These are phyloP conservation scores for Tauraco hartlaubi DNA, from an alignment of 2,797 vertebrate genomes.

Conservation along the genomic window DNA sequence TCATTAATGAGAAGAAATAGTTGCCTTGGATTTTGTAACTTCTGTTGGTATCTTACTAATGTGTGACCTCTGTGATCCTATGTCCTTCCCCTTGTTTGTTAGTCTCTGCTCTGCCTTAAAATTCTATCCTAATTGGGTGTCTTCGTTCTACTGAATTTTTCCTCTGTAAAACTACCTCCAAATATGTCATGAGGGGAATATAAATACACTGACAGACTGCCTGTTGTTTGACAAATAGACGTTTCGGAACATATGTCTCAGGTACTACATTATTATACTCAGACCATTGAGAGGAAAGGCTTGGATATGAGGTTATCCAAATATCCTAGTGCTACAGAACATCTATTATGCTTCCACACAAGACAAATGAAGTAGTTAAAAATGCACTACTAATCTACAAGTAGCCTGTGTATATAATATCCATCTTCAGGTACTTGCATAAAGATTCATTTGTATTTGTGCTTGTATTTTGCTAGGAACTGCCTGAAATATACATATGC, in stretches of 20 bases:
- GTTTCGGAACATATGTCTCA: neutral
- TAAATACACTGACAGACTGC: neutral
- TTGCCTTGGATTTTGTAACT: neutral
- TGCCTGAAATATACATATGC: neutral
- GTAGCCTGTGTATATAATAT: neutral
- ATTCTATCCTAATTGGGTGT: neutral
- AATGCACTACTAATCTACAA: neutral
- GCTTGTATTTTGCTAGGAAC: neutral
- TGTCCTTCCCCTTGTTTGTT: neutral
- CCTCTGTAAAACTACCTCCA: neutral
- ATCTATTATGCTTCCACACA: neutral
- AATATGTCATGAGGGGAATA: neutral
- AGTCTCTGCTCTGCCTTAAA: neutral
- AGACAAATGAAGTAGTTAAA: neutral
- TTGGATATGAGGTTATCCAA: neutral
- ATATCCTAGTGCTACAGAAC: neutral
- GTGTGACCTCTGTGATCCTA: neutral
- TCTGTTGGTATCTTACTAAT: neutral
- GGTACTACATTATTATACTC: neutral
- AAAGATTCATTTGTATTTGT: neutral
- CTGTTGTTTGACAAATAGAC: neutral
- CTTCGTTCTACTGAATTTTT: neutral
- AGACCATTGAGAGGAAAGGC: neutral
- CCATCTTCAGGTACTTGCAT: neutral
- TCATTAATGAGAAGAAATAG: neutral